A percentile compares a stretch with the other conserved stretches of the same genome.
These are phyloP conservation scores for Branchellion lobata DNA, from an alignment of 2,888 invertebrate genomes.

Conservation along the genomic window DNA sequence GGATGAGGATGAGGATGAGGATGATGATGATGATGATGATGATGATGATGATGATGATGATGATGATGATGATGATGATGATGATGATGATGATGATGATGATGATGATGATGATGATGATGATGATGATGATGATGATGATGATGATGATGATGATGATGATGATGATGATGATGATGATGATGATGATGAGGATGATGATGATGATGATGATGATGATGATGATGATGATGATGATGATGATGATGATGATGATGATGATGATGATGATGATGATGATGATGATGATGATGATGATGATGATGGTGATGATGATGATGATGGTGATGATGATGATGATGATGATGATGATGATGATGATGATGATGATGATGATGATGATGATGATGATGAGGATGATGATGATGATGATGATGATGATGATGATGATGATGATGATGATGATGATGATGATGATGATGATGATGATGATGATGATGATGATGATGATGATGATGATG, in stretches of 20 bases:
- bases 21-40: not conserved
- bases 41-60: slow-evolving; percentile 38
- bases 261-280: slow-evolving; percentile 40
- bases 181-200: slow-evolving; percentile 33
- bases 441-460: not conserved
- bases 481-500: not conserved
- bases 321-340: not conserved
- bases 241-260: slow-evolving; percentile 38
- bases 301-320: not conserved
- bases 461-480: not conserved
- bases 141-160: slow-evolving; percentile 31
- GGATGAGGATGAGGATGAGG: not conserved
- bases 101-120: slow-evolving; percentile 14
- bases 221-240: not conserved
- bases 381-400: slow-evolving; percentile 54
- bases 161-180: slow-evolving; percentile 30
- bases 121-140: slow-evolving; percentile 39
- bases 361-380: slow-evolving; percentile 33
- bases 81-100: slow-evolving; percentile 28
- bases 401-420: slow-evolving; percentile 38
- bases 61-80: slow-evolving; percentile 40
- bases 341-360: not conserved
- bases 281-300: slow-evolving; percentile 29
- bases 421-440: slow-evolving; percentile 18
- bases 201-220: slow-evolving; percentile 4